Percentiles rank a stretch among this genome's conserved stretches.
These are phyloP conservation scores for Pangasius djambal DNA, from an alignment of 2,797 vertebrate species.

Conservation along the genomic window DNA sequence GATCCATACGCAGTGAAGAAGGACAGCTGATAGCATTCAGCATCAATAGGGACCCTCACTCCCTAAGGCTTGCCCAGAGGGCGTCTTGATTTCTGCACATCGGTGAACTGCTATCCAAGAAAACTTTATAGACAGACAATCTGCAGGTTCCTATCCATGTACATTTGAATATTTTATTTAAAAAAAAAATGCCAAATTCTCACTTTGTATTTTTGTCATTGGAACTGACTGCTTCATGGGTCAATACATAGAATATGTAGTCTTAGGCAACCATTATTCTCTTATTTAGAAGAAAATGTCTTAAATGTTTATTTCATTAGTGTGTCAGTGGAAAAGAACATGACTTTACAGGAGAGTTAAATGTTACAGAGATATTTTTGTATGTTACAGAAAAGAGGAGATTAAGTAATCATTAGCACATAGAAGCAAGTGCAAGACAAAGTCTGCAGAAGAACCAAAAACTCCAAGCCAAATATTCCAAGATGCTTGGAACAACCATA, in stretches of 20 bases:
- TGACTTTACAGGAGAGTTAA: neutral
- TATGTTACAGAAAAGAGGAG: neutral
- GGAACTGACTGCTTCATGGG: neutral
- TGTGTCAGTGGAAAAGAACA: neutral
- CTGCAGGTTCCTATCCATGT: neutral
- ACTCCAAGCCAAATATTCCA: neutral
- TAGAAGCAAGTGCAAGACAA: neutral
- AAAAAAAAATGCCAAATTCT: neutral
- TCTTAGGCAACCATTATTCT: neutral
- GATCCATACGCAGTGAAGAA: neutral
- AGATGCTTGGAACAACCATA: neutral
- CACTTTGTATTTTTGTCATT: neutral
- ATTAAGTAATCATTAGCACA: neutral
- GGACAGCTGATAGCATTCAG: conserved; percentile 8
- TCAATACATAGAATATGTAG: neutral
- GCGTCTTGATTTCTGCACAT: neutral
- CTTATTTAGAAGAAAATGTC: neutral
- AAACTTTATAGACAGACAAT: neutral
- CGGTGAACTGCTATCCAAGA: neutral
- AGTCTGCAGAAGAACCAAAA: neutral
- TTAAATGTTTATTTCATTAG: neutral
- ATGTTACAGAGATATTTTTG: neutral
- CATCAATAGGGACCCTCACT: neutral
- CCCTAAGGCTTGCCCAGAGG: conserved; percentile 14
- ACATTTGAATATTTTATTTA: neutral